Evolutionary conservation across 1,140 invertebrate species (phyloP), one percentile per base, ranked within the genome.

Genomic region (Muscidifurax raptorellus): DNA sequence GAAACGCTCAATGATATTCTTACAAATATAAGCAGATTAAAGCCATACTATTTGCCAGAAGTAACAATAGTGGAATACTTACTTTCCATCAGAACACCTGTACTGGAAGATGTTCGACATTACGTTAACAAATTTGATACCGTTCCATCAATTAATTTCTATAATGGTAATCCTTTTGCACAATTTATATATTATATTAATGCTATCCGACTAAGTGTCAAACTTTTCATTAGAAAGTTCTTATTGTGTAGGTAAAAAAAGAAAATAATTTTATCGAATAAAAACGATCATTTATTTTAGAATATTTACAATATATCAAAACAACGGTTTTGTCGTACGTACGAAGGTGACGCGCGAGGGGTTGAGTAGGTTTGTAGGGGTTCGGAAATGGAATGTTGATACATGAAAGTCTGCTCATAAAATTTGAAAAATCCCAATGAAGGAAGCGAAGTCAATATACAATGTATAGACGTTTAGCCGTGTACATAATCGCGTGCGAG

Each of bases 221-320:
- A 40, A 40, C 36, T 0, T 9, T 40, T 27, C 18, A 52, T 27
- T 81, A 27, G 9, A 52, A 52, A 13, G 76, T 64, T 59, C 66
- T 47, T 15, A 82, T 18, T 67, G 64, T 27, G 6, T 67, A 67
- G 64, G 25, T 67, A 4, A 64, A 40, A 75, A 76, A 28, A 76
- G 36, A 78, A 47, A 52, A n/a, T 67, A 52, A n/a, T 67, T 36
- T 84, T 52, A 9, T 88, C 89, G 89, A 91, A 91, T 91, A 91
- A 91, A 91, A 91, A 91, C 90, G 90, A 91, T 91, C 91, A 91
- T 91, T 91, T 91, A 91, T 91, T 91, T 89, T 85, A 90, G 90
- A 91, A 90, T 91, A 91, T 91, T 90, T 91, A 91, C 90, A 91
- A 90, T 91, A 90, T 91, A 91, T 91, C 86, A 90, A 91, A 91